phyloP scores from a whole-genome alignment of 2,888 invertebrate genomes.

The Oligia fasciuncula region DNA sequence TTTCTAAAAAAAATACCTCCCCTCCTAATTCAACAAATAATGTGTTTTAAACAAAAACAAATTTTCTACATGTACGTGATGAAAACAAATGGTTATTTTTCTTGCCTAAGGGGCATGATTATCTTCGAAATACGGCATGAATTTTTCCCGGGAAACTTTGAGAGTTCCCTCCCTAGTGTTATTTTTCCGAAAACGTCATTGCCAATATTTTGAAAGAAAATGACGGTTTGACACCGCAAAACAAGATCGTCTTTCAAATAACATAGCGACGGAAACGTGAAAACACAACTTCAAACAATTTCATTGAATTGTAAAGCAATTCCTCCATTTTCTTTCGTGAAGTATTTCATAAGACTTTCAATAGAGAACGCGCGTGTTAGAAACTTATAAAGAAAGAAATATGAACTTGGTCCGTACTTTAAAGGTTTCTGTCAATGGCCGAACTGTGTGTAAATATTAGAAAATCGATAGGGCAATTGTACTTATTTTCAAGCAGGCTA shows the following conservation, averaged over 20 bases:
- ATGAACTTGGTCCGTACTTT: slow-evolving; percentile 29
- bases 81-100: background rate
- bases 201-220: background rate
- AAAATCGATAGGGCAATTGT: slow-evolving; percentile 16
- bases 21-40: too few species aligned
- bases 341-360: slow-evolving; percentile 37
- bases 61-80: background rate
- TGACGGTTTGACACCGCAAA: slow-evolving; percentile 3
- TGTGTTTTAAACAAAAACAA: too few species aligned
- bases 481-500: background rate
- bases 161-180: background rate
- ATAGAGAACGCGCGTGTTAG: slow-evolving; percentile 6
- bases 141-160: background rate
- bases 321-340: slow-evolving; percentile 1
- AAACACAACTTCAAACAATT: slow-evolving; percentile 15
- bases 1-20: too few species aligned
- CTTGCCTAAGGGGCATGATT: background rate
- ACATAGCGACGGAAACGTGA: slow-evolving; percentile 16
- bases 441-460: slow-evolving; percentile 1
- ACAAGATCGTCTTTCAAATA: slow-evolving; percentile 33
- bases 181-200: background rate
- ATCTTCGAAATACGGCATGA: background rate
- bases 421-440: slow-evolving; percentile 48
- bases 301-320: background rate
- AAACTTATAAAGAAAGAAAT: slow-evolving; percentile 34